A percentile compares a stretch with the other conserved stretches of the same genome.
Evolutionary conservation across 2,888 invertebrate genomes (phyloP).

Genomic region (Agriotes lineatus): DNA sequence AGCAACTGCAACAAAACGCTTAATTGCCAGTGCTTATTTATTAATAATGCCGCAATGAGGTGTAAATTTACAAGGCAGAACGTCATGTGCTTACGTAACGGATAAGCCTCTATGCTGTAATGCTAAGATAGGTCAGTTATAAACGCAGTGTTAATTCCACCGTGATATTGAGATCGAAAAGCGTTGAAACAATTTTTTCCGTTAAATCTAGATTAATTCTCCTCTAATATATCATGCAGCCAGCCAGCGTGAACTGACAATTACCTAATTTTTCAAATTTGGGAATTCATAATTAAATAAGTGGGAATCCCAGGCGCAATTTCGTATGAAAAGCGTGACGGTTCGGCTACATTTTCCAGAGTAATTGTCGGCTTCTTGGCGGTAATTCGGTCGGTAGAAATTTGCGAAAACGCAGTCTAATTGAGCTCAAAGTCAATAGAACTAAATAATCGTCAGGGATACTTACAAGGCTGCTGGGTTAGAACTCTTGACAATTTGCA

Average conservation of each 20-base stretch:
- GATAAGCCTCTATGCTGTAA: no score
- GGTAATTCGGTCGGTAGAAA: constrained; percentile 3
- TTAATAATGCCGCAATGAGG: no score
- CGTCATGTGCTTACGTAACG: no score
- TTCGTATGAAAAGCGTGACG: constrained; percentile 19
- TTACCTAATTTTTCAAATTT: constrained; percentile 25
- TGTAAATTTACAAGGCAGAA: no score
- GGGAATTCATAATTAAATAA: constrained; percentile 21
- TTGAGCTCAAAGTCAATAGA: no score
- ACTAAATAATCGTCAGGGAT: no score
- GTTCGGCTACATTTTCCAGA: constrained; percentile 1
- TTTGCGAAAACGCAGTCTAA: no score
- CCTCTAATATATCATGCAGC: neutral
- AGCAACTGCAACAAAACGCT: no score
- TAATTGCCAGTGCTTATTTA: no score
- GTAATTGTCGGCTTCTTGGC: constrained; percentile 4
- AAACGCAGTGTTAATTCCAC: neutral
- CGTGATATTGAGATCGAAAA: neutral
- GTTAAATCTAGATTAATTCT: constrained; percentile 9
- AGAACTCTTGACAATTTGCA: no score
- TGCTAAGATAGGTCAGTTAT: neutral
- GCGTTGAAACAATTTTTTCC: constrained; percentile 1
- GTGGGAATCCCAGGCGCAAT: constrained; percentile 3
- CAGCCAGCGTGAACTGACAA: neutral
- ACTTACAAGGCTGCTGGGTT: no score